Evolutionary conservation across 1,140 invertebrate species (phyloP).

Genomic region (Diorhabda elongata): DNA sequence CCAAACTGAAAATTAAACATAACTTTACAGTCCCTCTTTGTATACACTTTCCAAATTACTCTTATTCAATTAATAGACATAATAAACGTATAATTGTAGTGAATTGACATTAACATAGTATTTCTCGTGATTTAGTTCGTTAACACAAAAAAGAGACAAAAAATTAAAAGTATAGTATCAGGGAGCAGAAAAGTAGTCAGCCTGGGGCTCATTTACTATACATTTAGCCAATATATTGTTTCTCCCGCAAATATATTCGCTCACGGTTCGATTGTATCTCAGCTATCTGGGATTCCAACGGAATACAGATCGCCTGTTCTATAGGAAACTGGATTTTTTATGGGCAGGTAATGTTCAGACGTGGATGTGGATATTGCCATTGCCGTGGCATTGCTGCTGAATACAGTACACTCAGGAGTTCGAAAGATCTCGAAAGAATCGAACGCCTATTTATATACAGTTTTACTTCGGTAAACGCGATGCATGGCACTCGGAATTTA

Average conservation of each 20-base stretch:
- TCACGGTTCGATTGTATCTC: conserved; percentile 38
- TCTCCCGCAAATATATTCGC: conserved; percentile 37
- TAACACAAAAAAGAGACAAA: neutral
- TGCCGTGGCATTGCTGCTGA: neutral
- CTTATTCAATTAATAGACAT: no score
- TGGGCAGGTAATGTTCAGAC: conserved; percentile 28
- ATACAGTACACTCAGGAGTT: conserved; percentile 2
- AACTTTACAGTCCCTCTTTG: no score
- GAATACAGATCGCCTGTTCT: conserved; percentile 38
- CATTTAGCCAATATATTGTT: conserved; percentile 42
- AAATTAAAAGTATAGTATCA: conserved; percentile 11
- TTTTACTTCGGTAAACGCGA: neutral
- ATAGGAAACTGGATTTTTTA: conserved; percentile 34
- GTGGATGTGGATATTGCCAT: neutral
- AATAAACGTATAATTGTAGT: no score
- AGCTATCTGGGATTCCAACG: conserved; percentile 34
- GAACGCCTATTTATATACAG: conserved; percentile 1
- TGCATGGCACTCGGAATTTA: neutral
- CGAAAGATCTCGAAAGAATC: neutral
- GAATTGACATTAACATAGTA: no score
- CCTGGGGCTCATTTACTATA: conserved; percentile 39
- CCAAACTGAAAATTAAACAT: no score
- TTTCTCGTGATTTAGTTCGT: neutral
- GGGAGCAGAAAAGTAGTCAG: conserved; percentile 27
- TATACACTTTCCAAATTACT: no score